Evolutionary conservation across 1,140 invertebrate genomes (phyloP).

Genomic region (Glossosoma conforme): DNA sequence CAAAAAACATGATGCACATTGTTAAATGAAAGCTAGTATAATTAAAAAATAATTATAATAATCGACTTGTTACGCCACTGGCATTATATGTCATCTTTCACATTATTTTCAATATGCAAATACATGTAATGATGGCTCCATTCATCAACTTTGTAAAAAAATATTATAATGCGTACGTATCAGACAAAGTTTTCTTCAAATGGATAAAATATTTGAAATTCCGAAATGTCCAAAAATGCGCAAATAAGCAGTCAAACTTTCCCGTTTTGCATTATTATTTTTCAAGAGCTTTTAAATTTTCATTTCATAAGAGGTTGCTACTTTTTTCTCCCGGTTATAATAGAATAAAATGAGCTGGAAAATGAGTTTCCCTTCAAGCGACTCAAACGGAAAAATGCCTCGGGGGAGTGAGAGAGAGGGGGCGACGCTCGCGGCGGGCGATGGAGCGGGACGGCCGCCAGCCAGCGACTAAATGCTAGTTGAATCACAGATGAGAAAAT

Average conservation of each 20-base stretch:
- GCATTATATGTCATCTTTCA: no score
- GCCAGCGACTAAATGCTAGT: constrained; percentile 28
- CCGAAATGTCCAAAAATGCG: constrained; percentile 8
- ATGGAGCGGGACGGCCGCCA: constrained; percentile 10
- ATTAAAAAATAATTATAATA: no score
- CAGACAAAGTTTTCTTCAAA: no score
- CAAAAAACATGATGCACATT: no score
- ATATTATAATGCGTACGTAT: no score
- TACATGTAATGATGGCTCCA: no score
- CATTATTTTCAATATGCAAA: no score
- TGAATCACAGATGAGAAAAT: constrained; percentile 33
- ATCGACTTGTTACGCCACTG: no score
- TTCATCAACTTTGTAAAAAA: no score
- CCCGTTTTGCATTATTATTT: constrained; percentile 25
- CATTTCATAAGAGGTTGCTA: constrained; percentile 31
- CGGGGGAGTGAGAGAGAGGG: constrained; percentile 1
- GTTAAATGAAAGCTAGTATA: no score
- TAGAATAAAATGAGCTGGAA: constrained; percentile 33
- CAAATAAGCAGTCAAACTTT: constrained; percentile 25
- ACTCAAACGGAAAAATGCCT: constrained; percentile 20
- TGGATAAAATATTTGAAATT: no score
- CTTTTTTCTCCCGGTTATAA: constrained; percentile 31
- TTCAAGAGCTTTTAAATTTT: constrained; percentile 29
- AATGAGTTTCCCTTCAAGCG: constrained; percentile 31
- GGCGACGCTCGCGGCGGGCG: constrained; percentile 2